phyloP scores from a whole-genome alignment of 2,797 vertebrate species.

The Myiotriccus ornatus region DNA sequence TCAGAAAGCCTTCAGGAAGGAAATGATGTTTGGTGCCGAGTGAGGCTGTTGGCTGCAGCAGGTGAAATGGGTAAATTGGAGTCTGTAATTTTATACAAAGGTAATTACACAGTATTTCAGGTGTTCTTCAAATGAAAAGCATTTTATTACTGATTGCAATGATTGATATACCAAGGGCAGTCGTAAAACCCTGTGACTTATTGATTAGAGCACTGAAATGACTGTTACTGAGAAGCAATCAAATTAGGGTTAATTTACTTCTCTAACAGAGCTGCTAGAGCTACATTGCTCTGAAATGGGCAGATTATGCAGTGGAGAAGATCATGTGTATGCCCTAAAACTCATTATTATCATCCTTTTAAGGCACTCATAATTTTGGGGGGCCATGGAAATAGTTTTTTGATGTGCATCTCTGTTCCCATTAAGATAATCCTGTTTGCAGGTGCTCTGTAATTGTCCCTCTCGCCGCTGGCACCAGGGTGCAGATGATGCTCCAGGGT shows the following conservation, averaged over 20 bases:
- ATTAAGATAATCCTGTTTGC: not conserved
- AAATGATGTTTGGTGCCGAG: not conserved
- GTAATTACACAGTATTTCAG: not conserved
- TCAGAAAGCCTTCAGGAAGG: not conserved
- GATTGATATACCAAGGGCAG: slow-evolving; percentile 18
- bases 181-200: slow-evolving; percentile 21
- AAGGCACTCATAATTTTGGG: not conserved
- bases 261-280: not conserved
- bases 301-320: not conserved
- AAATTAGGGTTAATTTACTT: slow-evolving; percentile 44
- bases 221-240: not conserved
- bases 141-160: not conserved
- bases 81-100: not conserved
- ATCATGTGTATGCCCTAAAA: not conserved
- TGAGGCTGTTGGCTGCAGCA: not conserved
- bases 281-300: not conserved
- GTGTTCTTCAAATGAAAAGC: slow-evolving; percentile 11
- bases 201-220: not conserved
- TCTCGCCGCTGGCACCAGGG: fast-evolving
- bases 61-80: not conserved
- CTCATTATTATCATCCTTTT: not conserved
- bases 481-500: not conserved
- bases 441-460: not conserved
- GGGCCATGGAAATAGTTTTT: not conserved
- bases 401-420: not conserved